Base-by-base conservation (phyloP, 2,888 invertebrate genomes). In the Megamerina dolium region DNA sequence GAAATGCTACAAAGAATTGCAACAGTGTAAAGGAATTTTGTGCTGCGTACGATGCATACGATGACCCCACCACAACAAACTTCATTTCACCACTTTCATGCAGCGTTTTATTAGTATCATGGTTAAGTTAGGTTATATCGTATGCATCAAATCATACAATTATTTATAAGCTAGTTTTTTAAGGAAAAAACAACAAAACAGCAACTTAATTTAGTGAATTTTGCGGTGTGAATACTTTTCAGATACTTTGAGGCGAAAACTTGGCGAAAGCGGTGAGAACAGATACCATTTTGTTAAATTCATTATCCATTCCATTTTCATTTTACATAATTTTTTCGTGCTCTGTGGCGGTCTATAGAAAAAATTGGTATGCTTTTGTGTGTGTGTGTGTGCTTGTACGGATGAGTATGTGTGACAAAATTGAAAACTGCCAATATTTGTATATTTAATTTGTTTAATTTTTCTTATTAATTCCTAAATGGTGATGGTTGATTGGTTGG, bases 131-230 rank as follows among this genome's bases (percentile, higher is more conserved):
- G 69, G 69, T 70, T 70, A 70, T 68, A 68, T 64, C 68, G 67
- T 68, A 66, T 66, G 66, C 68, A 68, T 70, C 65, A 67, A 68
- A 64, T 70, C 70, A 70, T 69, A 69, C 68, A 70, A 68, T 65
- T 68, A 70, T 66, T 69, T 68, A 68, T 69, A 69, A 70, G 69
- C 66, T 69, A 69, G 69, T 68, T 70, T 66, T 68, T 66, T 70
- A 70, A 69, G 69, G 66, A 61, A 66, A 69, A 68, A 65, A n/a
- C n/a, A n/a, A n/a, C n/a, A n/a, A n/a, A n/a, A n/a, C n/a, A n/a
- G n/a, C n/a, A n/a, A 67, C 64, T 70, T 63, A 65, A 66, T 65
- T 67, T 67, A 67, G 66, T 65, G 64, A 66, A n/a, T 63, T 63
- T 68, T 68, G 66, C 64, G 66, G 68, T 68, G 68, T 65, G 66